A percentile compares a stretch with the other conserved stretches of the same genome.
Evolutionary conservation across 2,113 vertebrate species (phyloP).

Genomic region (Ammospiza nelsoni): DNA sequence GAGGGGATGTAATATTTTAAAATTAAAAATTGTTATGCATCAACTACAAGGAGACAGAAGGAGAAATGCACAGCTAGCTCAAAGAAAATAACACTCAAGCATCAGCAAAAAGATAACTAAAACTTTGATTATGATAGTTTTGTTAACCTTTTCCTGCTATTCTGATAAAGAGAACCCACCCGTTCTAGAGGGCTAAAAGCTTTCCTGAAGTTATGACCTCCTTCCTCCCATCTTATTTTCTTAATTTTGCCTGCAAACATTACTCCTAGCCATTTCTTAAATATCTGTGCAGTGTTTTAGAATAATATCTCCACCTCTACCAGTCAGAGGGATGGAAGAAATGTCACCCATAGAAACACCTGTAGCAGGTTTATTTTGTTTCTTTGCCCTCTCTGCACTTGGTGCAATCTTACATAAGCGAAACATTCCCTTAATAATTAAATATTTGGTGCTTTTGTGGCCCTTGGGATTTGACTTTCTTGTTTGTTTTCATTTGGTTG

Average conservation of each 20-base stretch:
- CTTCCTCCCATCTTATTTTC: neutral
- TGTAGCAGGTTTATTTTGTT: neutral
- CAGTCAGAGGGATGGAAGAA: neutral
- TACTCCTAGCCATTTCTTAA: neutral
- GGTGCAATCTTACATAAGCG: neutral
- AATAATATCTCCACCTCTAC: neutral
- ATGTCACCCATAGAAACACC: neutral
- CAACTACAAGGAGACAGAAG: neutral
- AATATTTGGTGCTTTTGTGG: neutral
- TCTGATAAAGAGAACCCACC: neutral
- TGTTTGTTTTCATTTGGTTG: neutral
- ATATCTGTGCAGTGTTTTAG: neutral
- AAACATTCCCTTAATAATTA: neutral
- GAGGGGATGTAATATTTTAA: conserved; percentile 2
- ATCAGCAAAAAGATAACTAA: neutral
- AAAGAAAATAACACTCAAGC: neutral
- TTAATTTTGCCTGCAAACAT: neutral
- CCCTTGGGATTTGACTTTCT: neutral
- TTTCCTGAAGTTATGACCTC: neutral
- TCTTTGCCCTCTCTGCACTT: neutral
- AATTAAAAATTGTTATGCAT: neutral
- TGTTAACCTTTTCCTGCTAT: neutral
- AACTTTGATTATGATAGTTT: neutral
- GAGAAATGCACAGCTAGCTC: neutral
- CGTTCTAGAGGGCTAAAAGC: neutral